Evolutionary conservation across 2,888 invertebrate species (phyloP).

Genomic region (Diploptera punctata): DNA sequence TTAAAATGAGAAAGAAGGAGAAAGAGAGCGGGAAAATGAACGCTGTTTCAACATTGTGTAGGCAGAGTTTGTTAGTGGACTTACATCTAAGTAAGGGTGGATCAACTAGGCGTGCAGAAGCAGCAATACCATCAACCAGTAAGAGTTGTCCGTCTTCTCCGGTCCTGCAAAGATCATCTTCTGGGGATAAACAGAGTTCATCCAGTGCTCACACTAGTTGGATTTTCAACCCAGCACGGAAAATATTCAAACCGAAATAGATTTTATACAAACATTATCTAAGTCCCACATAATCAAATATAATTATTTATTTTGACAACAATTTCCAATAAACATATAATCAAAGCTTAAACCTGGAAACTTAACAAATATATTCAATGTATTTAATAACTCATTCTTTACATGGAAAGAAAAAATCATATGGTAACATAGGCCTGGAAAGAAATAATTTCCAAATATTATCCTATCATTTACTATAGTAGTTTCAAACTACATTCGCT

Average conservation of each 20-base stretch:
- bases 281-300: not conserved
- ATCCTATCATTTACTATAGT: no score
- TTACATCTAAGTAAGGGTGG: constrained; percentile 48
- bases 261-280: not conserved
- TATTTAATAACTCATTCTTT: no score
- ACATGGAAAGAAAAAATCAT: no score
- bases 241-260: constrained; percentile 44
- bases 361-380: no score
- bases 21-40: constrained; percentile 57
- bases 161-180: constrained; percentile 43
- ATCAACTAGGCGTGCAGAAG: not conserved
- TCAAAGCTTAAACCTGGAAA: no score
- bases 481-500: no score
- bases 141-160: constrained; percentile 50
- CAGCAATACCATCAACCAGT: constrained; percentile 38
- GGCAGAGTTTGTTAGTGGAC: constrained; percentile 77
- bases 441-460: no score
- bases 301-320: not conserved
- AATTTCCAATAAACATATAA: no score
- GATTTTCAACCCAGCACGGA: constrained; percentile 43
- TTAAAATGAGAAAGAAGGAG: constrained; percentile 59
- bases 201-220: constrained; percentile 39
- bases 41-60: constrained; percentile 72
- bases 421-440: no score
- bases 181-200: constrained; percentile 31